Evolutionary conservation across 2,113 vertebrate species (phyloP), one percentile per base, ranked within the genome.

Genomic region (Rhizomys pruinosus): DNA sequence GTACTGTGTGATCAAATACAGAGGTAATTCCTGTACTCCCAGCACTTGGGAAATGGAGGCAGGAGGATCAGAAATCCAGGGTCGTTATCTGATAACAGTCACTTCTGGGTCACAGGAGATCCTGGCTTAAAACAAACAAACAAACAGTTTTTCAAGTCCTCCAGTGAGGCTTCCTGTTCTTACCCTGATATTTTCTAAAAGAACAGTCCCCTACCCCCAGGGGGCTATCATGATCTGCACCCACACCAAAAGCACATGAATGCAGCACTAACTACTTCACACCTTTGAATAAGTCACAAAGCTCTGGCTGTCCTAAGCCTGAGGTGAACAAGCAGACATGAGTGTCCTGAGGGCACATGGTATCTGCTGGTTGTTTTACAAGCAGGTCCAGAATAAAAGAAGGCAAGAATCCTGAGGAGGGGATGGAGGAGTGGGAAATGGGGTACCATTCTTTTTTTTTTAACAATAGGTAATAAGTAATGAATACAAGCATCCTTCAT

Each of bases 261-360:
- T 90, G 63, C 69, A 92, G 86, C 81, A 92, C 96, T 89, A 93
- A 94, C 95, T 94, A 95, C 86, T 94, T 96, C 68, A 92, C 89
- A 95, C 81, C 90, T 96, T 85, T 84, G 92, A 94, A 61, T 82
- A 85, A 96, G 89, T 95, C 89, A 97, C 96, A 92, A 94, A 69
- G 23, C 52, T 89, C 42, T 44, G 91, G 88, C 96, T 93, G 94
- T 84, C 25, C 92, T 17, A 87, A 94, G 93, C 94, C 74, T 94
- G 32, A 57, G 37, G 37, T 74, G 91, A 90, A 91, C 71, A 92
- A 84, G 81, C 74, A 81, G 93, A 89, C 81, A 34, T 92, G 95
- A 96, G 97, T 95, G 86, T 85, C 87, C 52, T 37, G 57, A 29
- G 59, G 9, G 20, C 12, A 20, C 15, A 2, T 29, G 47, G 69